Base-by-base conservation (phyloP, 2,888 invertebrate species). In the Agonopterix alstromeriana region DNA sequence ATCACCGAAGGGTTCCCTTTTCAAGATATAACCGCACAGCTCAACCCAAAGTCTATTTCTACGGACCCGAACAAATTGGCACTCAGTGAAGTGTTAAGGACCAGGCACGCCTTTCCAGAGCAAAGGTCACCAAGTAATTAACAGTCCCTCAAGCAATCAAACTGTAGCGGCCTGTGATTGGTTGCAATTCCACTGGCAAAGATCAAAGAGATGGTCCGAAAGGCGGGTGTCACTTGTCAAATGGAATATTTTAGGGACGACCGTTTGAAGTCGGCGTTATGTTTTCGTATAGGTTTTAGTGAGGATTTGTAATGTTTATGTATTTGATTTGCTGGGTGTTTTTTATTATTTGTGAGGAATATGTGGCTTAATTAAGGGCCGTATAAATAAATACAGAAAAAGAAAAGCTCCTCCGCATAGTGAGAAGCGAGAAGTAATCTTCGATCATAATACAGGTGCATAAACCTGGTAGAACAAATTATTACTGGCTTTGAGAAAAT, bases 41-140 rank as follows among this genome's bases (percentile, higher is more conserved):
- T 27, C 27, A 27, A 27, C 27, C 27, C 27, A 27, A n/a, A 46
- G 27, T 10, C 45, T 10, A 35, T 45, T 44, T 12, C 45, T 8
- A 42, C 35, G 41, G 5, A 1, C 46, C 40, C 9, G 17, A 46
- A 42, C 47, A 43, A 82, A 82, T 82, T 81, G 75, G 67, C 73
- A 72, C 73, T 76, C 79, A 74, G 63, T 63, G 67, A 60, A 72
- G 75, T 77, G 79, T 77, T 75, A 79, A 74, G 77, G 72, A 68
- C 62, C 67, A 68, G 65, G 64, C 73, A 76, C 77, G 79, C 78
- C 79, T 80, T 68, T 63, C 66, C 66, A 56, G 55, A 59, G 58
- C 69, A 77, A 80, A 86, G 87, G 86, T 85, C 85, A 82, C 68
- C 72, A 67, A 67, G 78, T 83, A 87, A 87, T 86, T 86, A 87